A percentile compares a stretch with the other conserved stretches of the same genome.
Evolutionary conservation across 2,888 invertebrate genomes (phyloP).

Genomic region (Hymenopus coronatus): DNA sequence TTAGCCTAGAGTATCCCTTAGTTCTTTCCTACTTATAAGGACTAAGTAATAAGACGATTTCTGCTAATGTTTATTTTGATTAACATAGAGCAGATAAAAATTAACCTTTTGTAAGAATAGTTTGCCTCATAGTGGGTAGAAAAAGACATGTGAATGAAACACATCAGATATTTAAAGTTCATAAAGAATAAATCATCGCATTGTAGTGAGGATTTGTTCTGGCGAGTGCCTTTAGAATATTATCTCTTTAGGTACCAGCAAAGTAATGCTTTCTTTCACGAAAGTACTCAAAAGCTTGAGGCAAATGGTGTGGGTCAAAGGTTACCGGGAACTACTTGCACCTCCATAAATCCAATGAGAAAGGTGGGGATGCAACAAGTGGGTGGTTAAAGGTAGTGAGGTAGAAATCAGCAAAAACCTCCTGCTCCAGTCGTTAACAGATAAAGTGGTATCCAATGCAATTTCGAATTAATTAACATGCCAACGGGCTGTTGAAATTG

Average conservation of each 20-base stretch:
- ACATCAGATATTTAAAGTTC: too few species aligned
- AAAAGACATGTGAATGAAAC: too few species aligned
- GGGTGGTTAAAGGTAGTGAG: background rate
- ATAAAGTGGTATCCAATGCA: background rate
- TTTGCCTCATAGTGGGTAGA: too few species aligned
- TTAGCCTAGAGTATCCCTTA: too few species aligned
- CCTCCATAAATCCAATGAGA: background rate
- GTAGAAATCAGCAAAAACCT: background rate
- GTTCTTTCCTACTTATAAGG: too few species aligned
- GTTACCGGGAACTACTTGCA: background rate
- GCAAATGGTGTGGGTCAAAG: background rate
- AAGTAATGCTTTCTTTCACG: background rate
- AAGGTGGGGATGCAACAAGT: background rate
- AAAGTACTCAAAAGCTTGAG: background rate
- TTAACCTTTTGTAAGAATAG: too few species aligned
- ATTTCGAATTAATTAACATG: background rate
- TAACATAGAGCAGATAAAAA: too few species aligned
- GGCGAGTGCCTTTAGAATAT: background rate
- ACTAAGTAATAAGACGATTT: too few species aligned
- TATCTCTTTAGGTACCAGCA: background rate
- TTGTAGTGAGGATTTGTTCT: background rate
- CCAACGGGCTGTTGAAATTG: too few species aligned
- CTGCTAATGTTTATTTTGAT: too few species aligned
- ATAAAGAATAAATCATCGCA: too few species aligned
- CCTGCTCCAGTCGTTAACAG: background rate